These are phyloP conservation scores for Poecilia picta DNA, from an alignment of 2,797 vertebrate genomes.

Conservation along the genomic window DNA sequence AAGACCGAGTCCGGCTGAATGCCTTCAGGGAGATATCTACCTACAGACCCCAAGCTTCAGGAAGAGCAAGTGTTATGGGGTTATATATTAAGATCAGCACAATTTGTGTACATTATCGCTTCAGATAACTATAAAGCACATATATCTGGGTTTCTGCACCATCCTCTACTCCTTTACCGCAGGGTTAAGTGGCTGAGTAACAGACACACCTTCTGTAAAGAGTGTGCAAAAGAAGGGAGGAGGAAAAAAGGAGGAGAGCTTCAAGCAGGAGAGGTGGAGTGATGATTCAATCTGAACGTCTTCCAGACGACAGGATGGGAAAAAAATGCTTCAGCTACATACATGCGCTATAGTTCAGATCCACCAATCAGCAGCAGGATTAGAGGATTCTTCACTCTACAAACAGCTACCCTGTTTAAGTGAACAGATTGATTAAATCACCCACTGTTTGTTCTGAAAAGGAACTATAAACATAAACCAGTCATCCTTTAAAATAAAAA, in stretches of 20 bases:
- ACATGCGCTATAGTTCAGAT: background rate
- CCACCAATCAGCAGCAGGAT: background rate
- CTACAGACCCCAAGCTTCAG: background rate
- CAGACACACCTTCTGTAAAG: slow-evolving; percentile 76
- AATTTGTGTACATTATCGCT: background rate
- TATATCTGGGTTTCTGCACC: background rate
- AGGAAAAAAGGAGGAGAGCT: slow-evolving; percentile 18
- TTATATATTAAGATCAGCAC: no score
- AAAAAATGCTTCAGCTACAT: slow-evolving; percentile 1
- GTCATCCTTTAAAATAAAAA: background rate
- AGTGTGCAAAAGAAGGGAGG: slow-evolving; percentile 33
- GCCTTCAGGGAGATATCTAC: slow-evolving; percentile 32
- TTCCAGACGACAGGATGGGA: background rate
- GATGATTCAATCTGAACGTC: background rate
- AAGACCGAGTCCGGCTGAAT: slow-evolving; percentile 21
- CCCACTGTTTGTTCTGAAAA: background rate
- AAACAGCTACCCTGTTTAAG: background rate
- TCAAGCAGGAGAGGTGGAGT: background rate
- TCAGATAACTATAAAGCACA: background rate
- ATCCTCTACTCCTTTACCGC: slow-evolving; percentile 2
- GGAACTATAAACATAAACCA: background rate
- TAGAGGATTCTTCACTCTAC: background rate
- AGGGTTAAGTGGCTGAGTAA: slow-evolving; percentile 44
- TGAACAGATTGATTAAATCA: background rate
- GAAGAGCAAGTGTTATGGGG: background rate